Evolutionary conservation across 2,113 vertebrate genomes (phyloP).

Genomic region (Megaptera novaeangliae): DNA sequence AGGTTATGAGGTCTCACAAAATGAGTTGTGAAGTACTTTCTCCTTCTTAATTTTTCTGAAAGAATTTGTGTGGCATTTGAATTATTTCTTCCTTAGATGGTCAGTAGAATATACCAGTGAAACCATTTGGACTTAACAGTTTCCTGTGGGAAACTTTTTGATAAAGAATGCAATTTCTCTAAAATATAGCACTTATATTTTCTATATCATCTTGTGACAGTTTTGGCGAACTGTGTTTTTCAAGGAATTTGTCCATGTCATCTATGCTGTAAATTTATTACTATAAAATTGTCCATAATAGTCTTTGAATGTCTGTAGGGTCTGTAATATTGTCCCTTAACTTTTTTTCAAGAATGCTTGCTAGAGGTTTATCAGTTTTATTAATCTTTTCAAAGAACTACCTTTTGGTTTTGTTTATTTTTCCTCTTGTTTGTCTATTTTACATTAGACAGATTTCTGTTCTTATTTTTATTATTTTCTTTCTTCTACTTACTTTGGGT

Average conservation of each 20-base stretch:
- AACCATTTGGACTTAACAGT: not conserved
- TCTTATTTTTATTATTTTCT: not conserved
- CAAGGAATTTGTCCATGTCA: not conserved
- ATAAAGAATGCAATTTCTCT: not conserved
- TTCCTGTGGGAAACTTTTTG: not conserved
- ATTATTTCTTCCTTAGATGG: not conserved
- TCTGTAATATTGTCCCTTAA: not conserved
- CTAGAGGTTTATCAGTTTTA: not conserved
- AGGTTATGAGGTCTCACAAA: not conserved
- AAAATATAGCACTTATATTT: not conserved
- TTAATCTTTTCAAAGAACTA: not conserved
- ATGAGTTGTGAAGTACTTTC: not conserved
- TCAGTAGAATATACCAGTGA: not conserved
- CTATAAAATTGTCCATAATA: not conserved
- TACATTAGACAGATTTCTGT: not conserved
- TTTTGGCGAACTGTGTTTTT: not conserved
- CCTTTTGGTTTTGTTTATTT: not conserved
- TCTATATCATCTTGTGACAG: not conserved
- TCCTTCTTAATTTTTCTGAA: conserved; percentile 14
- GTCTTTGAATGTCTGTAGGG: not conserved
- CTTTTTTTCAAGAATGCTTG: not conserved
- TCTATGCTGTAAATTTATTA: not conserved
- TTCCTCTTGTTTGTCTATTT: not conserved
- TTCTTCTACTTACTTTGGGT: not conserved
- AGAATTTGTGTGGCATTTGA: not conserved